These are phyloP conservation scores for Volucella bombylans DNA, from an alignment of 2,888 invertebrate species.

Conservation along the genomic window DNA sequence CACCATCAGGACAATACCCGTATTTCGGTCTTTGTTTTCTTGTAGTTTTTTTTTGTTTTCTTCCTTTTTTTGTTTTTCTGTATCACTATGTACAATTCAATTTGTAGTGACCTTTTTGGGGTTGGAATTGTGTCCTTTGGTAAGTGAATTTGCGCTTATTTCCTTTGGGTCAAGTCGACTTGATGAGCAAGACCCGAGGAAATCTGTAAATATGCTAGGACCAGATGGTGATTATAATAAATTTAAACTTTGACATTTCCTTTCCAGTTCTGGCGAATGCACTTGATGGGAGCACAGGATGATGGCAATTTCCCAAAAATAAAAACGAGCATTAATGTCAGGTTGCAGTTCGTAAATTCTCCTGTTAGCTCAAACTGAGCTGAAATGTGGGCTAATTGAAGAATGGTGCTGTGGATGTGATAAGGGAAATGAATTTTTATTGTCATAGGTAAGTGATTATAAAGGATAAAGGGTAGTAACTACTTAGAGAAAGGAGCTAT, in stretches of 20 bases:
- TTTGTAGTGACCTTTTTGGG: background rate
- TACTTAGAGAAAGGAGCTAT: too few species aligned
- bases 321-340: background rate
- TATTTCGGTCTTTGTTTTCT: constrained; percentile 43
- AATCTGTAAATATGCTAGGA: constrained; percentile 44
- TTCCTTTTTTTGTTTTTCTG: background rate
- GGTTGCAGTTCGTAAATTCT: background rate
- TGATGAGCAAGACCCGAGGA: constrained; percentile 13
- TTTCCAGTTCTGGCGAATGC: constrained; percentile 21
- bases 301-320: background rate
- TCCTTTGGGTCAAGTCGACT: constrained; percentile 31
- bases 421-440: too few species aligned
- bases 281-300: background rate
- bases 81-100: background rate
- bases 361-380: too few species aligned
- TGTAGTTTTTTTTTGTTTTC: constrained; percentile 11
- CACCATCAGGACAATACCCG: constrained; percentile 27
- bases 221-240: constrained; percentile 62
- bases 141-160: constrained; percentile 36
- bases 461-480: too few species aligned
- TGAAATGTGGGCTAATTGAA: too few species aligned
- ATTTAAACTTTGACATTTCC: constrained; percentile 58
- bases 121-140: constrained; percentile 3
- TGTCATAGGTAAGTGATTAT: too few species aligned
- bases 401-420: too few species aligned